Conservation (phyloP, 1,140 invertebrate species). For the Colletes latitarsis region DNA sequence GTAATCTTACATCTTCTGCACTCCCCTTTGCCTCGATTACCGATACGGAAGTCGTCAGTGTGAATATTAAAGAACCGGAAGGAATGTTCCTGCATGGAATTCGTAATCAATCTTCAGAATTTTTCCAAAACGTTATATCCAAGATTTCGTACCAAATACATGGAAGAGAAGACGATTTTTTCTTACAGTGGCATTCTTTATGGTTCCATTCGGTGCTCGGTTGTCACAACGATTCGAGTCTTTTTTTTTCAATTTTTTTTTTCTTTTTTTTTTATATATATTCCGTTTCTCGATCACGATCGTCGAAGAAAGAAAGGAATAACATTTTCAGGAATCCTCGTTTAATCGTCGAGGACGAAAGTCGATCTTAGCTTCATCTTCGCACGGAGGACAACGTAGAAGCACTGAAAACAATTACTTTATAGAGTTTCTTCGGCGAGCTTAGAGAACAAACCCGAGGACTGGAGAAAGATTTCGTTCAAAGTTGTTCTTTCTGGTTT, state of each 20-base stretch:
- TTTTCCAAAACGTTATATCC: too few species aligned
- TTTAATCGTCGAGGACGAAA: background rate
- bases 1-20: background rate
- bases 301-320: background rate
- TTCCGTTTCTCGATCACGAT: background rate
- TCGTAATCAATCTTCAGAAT: too few species aligned
- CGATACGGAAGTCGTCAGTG: background rate
- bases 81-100: too few species aligned
- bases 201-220: too few species aligned
- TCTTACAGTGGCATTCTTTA: too few species aligned
- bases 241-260: too few species aligned
- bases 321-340: conserved; percentile 18
- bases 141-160: too few species aligned
- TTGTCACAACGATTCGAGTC: too few species aligned
- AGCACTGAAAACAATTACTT: background rate
- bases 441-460: background rate
- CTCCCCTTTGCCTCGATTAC: background rate
- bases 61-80: background rate
- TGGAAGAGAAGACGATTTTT: too few species aligned
- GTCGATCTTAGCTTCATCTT: background rate
- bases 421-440: background rate
- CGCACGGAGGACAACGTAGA: background rate
- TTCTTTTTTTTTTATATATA: background rate
- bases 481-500: conserved; percentile 71
- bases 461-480: background rate